A percentile compares a stretch with the other conserved stretches of the same genome.
phyloP scores from a whole-genome alignment of 2,888 invertebrate species.

The Petrophora chlorosata region DNA sequence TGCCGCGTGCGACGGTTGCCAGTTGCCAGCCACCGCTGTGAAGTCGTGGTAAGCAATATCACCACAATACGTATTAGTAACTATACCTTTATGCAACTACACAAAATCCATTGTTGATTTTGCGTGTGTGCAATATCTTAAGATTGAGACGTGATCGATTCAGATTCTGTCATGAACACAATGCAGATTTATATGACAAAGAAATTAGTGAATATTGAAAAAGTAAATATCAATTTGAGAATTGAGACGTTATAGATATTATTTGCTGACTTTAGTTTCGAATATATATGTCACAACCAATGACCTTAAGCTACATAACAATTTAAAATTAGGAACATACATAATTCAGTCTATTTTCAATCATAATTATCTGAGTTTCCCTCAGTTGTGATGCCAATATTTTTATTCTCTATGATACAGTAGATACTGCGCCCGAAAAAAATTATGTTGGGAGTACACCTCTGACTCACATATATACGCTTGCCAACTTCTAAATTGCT shows the following conservation, averaged over 20 bases:
- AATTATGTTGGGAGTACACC: constrained; percentile 67
- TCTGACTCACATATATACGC: constrained; percentile 67
- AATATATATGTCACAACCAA: too few species aligned
- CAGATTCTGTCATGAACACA: constrained; percentile 29
- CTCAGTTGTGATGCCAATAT: constrained; percentile 40
- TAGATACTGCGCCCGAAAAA: constrained; percentile 35
- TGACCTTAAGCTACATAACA: too few species aligned
- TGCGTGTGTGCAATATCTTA: constrained; percentile 23
- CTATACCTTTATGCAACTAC: constrained; percentile 38
- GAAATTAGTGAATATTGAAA: not conserved
- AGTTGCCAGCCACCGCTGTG: constrained; percentile 13
- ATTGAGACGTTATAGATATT: too few species aligned
- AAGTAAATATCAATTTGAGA: not conserved
- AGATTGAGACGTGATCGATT: constrained; percentile 30
- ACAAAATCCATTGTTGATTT: constrained; percentile 32
- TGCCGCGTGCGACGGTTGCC: constrained; percentile 22
- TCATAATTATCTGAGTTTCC: constrained; percentile 40
- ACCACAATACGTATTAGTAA: constrained; percentile 31
- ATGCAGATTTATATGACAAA: constrained; percentile 6
- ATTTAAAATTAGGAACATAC: too few species aligned
- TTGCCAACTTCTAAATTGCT: constrained; percentile 64
- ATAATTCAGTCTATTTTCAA: constrained; percentile 20
- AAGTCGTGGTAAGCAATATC: constrained; percentile 31
- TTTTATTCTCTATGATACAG: constrained; percentile 37
- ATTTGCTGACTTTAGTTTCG: too few species aligned